These are phyloP conservation scores for Athene cunicularia DNA, from an alignment of 2,113 vertebrate genomes.

Conservation along the genomic window DNA sequence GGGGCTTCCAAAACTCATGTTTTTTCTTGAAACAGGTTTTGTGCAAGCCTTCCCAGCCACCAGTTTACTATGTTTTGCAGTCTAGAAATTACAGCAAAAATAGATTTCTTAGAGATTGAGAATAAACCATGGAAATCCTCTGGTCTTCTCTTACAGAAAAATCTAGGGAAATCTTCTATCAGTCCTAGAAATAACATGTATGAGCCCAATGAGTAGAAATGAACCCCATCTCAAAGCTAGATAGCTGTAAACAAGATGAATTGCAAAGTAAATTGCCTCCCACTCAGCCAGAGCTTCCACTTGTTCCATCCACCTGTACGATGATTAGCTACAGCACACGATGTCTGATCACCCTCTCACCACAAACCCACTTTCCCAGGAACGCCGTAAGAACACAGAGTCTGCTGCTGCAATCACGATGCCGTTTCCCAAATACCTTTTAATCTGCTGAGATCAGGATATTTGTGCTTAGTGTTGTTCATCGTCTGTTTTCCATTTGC, in stretches of 20 bases:
- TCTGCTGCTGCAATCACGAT: neutral
- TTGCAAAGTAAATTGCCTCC: neutral
- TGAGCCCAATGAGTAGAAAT: neutral
- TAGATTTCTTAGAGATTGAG: neutral
- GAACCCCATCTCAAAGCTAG: neutral
- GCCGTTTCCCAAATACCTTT: neutral
- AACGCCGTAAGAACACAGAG: fast-evolving
- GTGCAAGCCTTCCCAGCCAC: neutral
- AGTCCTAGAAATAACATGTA: neutral
- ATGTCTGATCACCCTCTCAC: neutral
- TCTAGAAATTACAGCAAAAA: neutral
- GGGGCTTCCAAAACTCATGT: neutral
- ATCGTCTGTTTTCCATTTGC: neutral
- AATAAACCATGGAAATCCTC: neutral
- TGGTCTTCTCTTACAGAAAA: neutral
- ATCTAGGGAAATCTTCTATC: neutral
- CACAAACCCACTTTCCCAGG: neutral
- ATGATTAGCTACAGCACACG: neutral
- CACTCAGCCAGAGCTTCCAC: neutral
- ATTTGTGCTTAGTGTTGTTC: neutral
- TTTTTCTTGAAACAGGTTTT: neutral
- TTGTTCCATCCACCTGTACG: neutral
- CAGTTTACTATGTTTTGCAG: neutral
- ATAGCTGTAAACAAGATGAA: neutral
- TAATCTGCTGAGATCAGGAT: neutral